These are phyloP conservation scores for Ambastaia sidthimunki DNA, from an alignment of 2,797 vertebrate species.

Conservation along the genomic window DNA sequence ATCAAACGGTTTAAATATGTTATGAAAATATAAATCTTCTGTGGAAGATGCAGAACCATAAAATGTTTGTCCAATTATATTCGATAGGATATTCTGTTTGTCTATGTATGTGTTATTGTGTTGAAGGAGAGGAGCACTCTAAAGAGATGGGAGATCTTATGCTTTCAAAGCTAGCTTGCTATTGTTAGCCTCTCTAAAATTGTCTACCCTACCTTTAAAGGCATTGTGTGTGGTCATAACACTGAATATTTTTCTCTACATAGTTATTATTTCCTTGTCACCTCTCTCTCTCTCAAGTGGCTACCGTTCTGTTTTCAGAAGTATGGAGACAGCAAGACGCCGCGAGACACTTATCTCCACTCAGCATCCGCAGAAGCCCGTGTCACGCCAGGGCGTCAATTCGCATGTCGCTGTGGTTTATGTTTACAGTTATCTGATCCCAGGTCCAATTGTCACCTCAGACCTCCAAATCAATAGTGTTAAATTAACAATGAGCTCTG, in stretches of 20 bases:
- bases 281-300: neutral
- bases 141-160: too few relatives aligned
- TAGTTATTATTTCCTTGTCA: neutral
- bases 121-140: too few relatives aligned
- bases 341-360: constrained; percentile 31
- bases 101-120: too few relatives aligned
- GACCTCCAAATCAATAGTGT: constrained; percentile 73
- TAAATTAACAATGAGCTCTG: constrained; percentile 77
- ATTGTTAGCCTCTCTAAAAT: too few relatives aligned
- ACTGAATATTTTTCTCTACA: neutral
- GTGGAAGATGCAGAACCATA: too few relatives aligned
- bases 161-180: too few relatives aligned
- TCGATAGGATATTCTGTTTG: too few relatives aligned
- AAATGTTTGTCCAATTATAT: too few relatives aligned
- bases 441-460: constrained; percentile 73
- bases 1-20: too few relatives aligned
- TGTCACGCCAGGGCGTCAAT: constrained; percentile 19
- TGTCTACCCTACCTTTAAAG: too few relatives aligned
- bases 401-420: constrained; percentile 60
- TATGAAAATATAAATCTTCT: too few relatives aligned
- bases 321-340: constrained; percentile 29
- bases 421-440: constrained; percentile 74
- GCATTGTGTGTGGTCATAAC: neutral
- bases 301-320: constrained; percentile 19
- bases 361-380: constrained; percentile 15